These are phyloP conservation scores for Morpho deidamia DNA, from an alignment of 2,888 invertebrate genomes.

Conservation along the genomic window DNA sequence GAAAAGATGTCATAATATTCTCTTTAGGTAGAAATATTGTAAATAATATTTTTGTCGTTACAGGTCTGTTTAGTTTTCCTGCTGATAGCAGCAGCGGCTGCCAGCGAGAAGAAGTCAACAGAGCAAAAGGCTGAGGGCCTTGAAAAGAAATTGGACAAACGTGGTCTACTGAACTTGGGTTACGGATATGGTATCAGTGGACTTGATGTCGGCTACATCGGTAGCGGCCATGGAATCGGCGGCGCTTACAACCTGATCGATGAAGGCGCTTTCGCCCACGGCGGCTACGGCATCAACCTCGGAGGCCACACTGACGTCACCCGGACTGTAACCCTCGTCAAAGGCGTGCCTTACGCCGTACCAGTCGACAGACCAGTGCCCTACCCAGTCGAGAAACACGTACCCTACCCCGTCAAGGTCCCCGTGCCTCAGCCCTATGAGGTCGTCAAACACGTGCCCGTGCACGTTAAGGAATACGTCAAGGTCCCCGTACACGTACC, in stretches of 20 bases:
- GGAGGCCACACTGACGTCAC: constrained; percentile 71
- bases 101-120: constrained; percentile 81
- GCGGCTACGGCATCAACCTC: constrained; percentile 39
- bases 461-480: constrained; percentile 87
- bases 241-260: constrained; percentile 71
- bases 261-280: constrained; percentile 38
- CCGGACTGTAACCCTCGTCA: constrained; percentile 82
- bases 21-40: no score
- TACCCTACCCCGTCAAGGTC: constrained; percentile 83
- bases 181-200: constrained; percentile 89
- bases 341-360: constrained; percentile 81
- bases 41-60: constrained; percentile 18
- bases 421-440: constrained; percentile 85
- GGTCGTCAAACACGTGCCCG: constrained; percentile 83
- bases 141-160: constrained; percentile 90
- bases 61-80: constrained; percentile 87
- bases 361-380: constrained; percentile 82
- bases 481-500: constrained; percentile 88
- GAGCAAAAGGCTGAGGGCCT: constrained; percentile 77
- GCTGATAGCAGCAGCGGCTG: constrained; percentile 86
- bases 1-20: no score
- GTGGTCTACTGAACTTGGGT: constrained; percentile 87
- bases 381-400: constrained; percentile 81
- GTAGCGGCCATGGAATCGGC: constrained; percentile 77
- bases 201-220: constrained; percentile 85